Percentiles rank a stretch among this genome's conserved stretches.
These are phyloP conservation scores for Cepphus grylle DNA, from an alignment of 2,113 vertebrate genomes.

Conservation along the genomic window DNA sequence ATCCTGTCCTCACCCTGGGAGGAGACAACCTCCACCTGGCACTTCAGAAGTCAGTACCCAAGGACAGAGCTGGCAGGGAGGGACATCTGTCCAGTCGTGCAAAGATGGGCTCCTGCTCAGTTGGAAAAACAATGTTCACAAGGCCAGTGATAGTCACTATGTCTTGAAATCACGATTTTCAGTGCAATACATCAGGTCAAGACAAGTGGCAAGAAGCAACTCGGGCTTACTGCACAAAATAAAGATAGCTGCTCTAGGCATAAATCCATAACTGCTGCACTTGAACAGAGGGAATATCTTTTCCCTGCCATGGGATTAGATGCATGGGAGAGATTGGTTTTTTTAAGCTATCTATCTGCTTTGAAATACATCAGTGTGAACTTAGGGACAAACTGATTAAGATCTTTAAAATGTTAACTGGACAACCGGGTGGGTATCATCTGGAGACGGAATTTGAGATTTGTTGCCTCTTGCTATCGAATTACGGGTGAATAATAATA, in stretches of 20 bases:
- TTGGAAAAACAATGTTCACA: background rate
- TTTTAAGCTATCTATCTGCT: background rate
- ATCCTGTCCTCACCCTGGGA: background rate
- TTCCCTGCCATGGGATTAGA: background rate
- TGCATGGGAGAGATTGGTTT: background rate
- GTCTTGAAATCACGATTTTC: background rate
- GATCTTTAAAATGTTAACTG: background rate
- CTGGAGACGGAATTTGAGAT: background rate
- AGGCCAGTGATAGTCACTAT: background rate
- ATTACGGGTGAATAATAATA: background rate
- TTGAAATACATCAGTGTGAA: background rate
- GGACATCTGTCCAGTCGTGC: background rate
- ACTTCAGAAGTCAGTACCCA: background rate
- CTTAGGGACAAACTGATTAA: background rate
- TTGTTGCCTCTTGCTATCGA: background rate
- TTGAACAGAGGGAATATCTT: background rate
- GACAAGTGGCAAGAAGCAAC: background rate
- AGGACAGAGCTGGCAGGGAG: background rate
- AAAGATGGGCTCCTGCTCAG: background rate
- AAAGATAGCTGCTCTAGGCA: background rate
- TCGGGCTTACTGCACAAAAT: background rate
- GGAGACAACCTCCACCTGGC: background rate
- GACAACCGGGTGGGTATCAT: no score
- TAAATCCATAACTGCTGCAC: background rate
- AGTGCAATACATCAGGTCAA: fast-evolving